Evolutionary conservation across 2,113 vertebrate species (phyloP).

Genomic region (Synchiropus splendidus): DNA sequence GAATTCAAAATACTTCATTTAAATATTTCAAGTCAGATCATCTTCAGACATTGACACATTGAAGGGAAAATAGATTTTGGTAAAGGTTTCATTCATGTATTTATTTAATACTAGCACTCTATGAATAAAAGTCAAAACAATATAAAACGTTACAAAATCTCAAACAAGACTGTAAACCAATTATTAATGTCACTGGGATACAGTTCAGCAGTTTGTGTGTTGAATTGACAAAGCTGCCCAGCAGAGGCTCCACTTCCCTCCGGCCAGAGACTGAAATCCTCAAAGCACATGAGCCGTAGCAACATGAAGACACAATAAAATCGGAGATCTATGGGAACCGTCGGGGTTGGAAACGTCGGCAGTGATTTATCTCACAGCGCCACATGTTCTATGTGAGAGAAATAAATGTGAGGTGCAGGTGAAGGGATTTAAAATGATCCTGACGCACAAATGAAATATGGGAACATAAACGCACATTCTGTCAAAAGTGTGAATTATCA

Average conservation of each 20-base stretch:
- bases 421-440: constrained; percentile 41
- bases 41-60: no score
- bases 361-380: constrained; percentile 61
- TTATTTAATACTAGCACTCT: no score
- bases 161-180: no score
- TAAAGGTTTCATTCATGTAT: no score
- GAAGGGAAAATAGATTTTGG: no score
- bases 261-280: constrained; percentile 31
- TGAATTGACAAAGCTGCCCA: constrained; percentile 24
- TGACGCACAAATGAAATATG: constrained; percentile 50
- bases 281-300: constrained; percentile 19
- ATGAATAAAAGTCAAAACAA: no score
- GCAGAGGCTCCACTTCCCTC: constrained; percentile 42
- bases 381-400: constrained; percentile 6
- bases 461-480: constrained; percentile 46
- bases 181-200: no score
- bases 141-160: no score
- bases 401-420: constrained; percentile 47
- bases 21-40: no score
- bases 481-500: constrained; percentile 50
- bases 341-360: constrained; percentile 34
- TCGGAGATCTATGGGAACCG: constrained; percentile 69
- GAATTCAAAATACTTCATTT: no score
- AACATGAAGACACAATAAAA: constrained; percentile 62
- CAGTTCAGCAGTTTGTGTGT: no score